Evolutionary conservation across 2,888 invertebrate genomes (phyloP).

Genomic region (Trachelus tabidus): DNA sequence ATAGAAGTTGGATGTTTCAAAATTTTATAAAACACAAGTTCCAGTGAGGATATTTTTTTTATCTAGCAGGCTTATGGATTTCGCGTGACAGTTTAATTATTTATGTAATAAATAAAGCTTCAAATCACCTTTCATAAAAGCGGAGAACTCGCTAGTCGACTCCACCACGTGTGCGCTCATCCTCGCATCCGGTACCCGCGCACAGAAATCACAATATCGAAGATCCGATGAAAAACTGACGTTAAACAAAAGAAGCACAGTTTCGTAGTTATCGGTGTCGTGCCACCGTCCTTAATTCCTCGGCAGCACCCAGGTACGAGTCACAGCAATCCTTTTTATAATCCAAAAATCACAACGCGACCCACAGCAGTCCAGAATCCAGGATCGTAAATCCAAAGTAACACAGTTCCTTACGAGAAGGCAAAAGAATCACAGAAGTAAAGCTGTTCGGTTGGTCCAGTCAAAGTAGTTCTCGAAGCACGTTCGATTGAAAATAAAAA

Average conservation of each 20-base stretch:
- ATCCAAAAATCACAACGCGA: neutral
- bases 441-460: neutral
- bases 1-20: neutral
- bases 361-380: neutral
- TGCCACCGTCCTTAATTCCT: neutral
- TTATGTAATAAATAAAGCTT: neutral
- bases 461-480: neutral
- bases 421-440: neutral
- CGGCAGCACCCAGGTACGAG: neutral
- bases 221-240: neutral
- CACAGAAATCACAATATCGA: neutral
- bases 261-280: neutral
- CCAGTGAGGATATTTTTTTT: too few relatives aligned
- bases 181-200: constrained; percentile 18
- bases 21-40: neutral
- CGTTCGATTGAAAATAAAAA: neutral
- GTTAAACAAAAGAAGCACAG: neutral
- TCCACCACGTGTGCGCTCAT: constrained; percentile 59
- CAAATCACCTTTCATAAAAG: constrained; percentile 55
- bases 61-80: neutral
- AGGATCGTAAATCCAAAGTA: neutral
- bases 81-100: neutral
- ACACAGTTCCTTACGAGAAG: neutral
- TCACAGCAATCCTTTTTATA: neutral
- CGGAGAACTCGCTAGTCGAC: constrained; percentile 51